Conservation (phyloP, 2,888 invertebrate species). For the Galeopsomyia nigrocyanea region DNA sequence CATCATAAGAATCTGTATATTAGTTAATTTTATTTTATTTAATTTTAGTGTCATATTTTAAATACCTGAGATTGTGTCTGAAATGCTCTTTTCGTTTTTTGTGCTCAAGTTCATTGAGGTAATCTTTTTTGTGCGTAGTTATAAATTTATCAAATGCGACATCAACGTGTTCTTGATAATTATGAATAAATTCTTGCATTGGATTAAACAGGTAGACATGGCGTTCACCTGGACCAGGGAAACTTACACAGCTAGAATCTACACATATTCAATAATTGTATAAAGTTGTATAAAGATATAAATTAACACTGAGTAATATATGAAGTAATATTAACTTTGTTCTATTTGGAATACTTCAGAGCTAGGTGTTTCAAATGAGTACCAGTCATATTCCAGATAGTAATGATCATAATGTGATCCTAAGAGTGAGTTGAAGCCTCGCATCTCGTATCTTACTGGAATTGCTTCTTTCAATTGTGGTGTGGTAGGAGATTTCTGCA, state of each 20-base stretch:
- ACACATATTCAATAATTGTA: conserved; percentile 21
- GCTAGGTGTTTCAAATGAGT: conserved; percentile 76
- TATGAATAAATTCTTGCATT: conserved; percentile 89
- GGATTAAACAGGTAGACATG: conserved; percentile 91
- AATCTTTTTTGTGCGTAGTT: conserved; percentile 78
- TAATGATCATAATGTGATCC: conserved; percentile 98
- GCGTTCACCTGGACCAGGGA: conserved; percentile 87
- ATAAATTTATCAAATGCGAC: conserved; percentile 83
- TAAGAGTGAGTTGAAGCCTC: conserved; percentile 90
- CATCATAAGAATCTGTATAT: background rate
- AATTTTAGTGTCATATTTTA: background rate
- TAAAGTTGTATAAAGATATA: conserved; percentile 14
- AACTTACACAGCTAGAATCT: conserved; percentile 80
- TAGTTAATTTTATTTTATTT: too few relatives aligned
- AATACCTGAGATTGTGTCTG: conserved; percentile 85
- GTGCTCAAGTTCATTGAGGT: conserved; percentile 77
- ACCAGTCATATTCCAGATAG: conserved; percentile 82
- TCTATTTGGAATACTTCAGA: conserved; percentile 79
- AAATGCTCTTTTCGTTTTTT: conserved; percentile 81
- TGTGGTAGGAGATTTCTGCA: conserved; percentile 59
- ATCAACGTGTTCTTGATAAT: conserved; percentile 78
- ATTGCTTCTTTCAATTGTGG: conserved; percentile 59
- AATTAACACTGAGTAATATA: conserved; percentile 13
- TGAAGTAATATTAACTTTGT: conserved; percentile 69
- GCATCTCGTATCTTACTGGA: conserved; percentile 86